Evolutionary conservation across 2,113 vertebrate species (phyloP).

Genomic region (Gila orcuttii): DNA sequence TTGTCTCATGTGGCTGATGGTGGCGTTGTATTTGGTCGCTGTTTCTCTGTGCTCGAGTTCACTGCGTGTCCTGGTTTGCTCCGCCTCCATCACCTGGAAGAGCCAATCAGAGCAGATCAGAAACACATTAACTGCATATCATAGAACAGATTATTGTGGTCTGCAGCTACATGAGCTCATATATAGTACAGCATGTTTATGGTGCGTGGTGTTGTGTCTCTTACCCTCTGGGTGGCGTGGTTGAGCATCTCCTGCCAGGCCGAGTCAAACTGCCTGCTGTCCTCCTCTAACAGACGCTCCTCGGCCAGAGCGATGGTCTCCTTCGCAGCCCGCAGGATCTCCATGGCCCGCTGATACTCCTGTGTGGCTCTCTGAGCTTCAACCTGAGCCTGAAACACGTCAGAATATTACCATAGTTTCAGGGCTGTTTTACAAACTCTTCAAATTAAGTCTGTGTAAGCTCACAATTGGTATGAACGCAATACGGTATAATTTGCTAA

Average conservation of each 20-base stretch:
- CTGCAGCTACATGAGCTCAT: neutral
- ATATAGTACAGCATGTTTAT: neutral
- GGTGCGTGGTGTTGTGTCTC: neutral
- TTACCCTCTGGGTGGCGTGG: conserved; percentile 93
- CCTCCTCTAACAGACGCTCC: conserved; percentile 91
- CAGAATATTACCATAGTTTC: neutral
- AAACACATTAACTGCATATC: neutral
- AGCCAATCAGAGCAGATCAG: conserved; percentile 6
- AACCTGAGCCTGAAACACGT: conserved; percentile 82
- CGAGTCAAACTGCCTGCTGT: conserved; percentile 94
- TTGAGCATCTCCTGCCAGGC: conserved; percentile 99
- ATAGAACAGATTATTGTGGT: neutral
- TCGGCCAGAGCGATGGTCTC: conserved; percentile 94
- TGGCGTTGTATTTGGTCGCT: conserved; percentile 86
- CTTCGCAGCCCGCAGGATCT: conserved; percentile 92
- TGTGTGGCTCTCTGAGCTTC: conserved; percentile 94
- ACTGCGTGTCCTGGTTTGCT: conserved; percentile 87
- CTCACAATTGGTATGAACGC: no score
- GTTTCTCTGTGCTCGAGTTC: conserved; percentile 92
- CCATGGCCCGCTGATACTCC: conserved; percentile 94
- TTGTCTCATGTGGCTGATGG: conserved; percentile 91
- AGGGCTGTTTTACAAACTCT: neutral
- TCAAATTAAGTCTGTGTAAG: neutral
- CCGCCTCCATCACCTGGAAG: conserved; percentile 93
- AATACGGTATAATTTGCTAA: neutral